phyloP scores from a whole-genome alignment of 1,140 invertebrate species.

The Bombus ignitus region DNA sequence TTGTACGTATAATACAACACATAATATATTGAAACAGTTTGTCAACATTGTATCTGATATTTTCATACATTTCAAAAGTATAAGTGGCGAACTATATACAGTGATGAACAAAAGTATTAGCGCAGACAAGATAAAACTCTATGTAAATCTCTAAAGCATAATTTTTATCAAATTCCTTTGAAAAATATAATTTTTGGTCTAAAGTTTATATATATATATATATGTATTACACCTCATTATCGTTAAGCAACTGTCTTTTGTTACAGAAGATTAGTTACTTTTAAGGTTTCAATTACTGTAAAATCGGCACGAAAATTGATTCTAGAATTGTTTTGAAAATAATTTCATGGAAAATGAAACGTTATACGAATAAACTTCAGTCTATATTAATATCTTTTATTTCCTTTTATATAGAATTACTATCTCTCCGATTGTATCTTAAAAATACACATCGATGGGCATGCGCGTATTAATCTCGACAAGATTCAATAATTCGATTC shows the following conservation, averaged over 20 bases:
- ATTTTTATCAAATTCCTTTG: no score
- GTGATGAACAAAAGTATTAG: not conserved
- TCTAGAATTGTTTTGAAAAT: not conserved
- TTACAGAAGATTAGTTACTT: not conserved
- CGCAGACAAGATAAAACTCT: not conserved
- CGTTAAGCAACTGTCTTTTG: not conserved
- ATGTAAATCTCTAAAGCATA: no score
- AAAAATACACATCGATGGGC: not conserved
- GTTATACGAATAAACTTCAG: not conserved
- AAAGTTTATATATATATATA: not conserved
- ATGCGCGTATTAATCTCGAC: not conserved
- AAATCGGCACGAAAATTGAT: not conserved
- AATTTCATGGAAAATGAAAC: not conserved
- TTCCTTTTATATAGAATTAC: not conserved
- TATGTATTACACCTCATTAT: not conserved
- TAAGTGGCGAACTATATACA: not conserved
- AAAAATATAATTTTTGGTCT: not conserved
- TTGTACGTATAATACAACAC: not conserved
- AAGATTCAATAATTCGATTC: not conserved
- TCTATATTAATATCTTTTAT: not conserved
- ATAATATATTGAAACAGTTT: no score
- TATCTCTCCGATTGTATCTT: not conserved
- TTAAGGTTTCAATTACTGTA: not conserved
- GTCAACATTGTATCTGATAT: not conserved
- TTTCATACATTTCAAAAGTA: not conserved